These are phyloP conservation scores for Pandemis cinnamomeana DNA, from an alignment of 2,888 invertebrate species.

Conservation along the genomic window DNA sequence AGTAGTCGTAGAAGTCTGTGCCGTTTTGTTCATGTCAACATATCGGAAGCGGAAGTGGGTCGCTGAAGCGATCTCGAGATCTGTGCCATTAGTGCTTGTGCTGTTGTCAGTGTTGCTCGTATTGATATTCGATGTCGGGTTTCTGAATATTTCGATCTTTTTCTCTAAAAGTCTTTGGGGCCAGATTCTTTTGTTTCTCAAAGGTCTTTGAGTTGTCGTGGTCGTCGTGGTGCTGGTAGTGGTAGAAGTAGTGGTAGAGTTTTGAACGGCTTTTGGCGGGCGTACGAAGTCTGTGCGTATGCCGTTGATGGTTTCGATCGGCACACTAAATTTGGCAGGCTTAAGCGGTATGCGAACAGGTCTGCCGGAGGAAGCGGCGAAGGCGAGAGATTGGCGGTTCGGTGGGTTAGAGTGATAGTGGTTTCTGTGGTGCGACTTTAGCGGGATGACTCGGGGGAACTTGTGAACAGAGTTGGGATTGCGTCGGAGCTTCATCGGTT, in stretches of 20 bases:
- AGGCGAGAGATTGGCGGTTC: slow-evolving; percentile 56
- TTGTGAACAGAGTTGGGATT: slow-evolving; percentile 67
- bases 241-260: slow-evolving; percentile 51
- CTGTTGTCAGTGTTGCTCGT: slow-evolving; percentile 55
- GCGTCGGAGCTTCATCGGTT: slow-evolving; percentile 58
- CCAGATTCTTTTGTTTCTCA: slow-evolving; percentile 80
- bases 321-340: slow-evolving; percentile 69
- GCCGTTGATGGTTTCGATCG: slow-evolving; percentile 75
- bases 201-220: slow-evolving; percentile 66
- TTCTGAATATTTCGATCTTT: slow-evolving; percentile 55
- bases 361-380: slow-evolving; percentile 62
- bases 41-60: slow-evolving; percentile 59
- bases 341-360: slow-evolving; percentile 49
- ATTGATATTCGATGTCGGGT: slow-evolving; percentile 48
- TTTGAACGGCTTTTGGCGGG: slow-evolving; percentile 61
- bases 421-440: slow-evolving; percentile 56
- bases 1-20: slow-evolving; percentile 51
- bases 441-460: slow-evolving; percentile 68
- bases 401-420: slow-evolving; percentile 55
- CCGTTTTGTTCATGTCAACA: slow-evolving; percentile 54
- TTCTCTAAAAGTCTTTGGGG: slow-evolving; percentile 68
- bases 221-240: slow-evolving; percentile 57
- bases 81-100: slow-evolving; percentile 55
- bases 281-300: slow-evolving; percentile 68
- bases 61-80: slow-evolving; percentile 57